Evolutionary conservation across 1,140 invertebrate species (phyloP).

Genomic region (Temnothorax nylanderi): DNA sequence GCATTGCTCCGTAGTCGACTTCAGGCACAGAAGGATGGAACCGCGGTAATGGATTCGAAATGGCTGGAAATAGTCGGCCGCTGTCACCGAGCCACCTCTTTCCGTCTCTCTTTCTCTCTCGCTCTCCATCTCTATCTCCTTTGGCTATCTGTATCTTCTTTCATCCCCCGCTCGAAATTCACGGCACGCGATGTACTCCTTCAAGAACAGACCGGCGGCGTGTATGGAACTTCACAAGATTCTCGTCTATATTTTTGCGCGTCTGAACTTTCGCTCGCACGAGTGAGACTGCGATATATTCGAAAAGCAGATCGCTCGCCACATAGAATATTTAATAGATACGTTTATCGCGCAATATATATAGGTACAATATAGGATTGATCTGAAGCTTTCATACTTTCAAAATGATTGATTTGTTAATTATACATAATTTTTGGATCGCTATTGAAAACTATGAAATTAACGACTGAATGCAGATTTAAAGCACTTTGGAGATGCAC

Average conservation of each 20-base stretch:
- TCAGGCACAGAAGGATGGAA: slow-evolving; percentile 76
- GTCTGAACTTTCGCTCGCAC: slow-evolving; percentile 23
- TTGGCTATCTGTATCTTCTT: slow-evolving; percentile 18
- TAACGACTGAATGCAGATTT: not conserved
- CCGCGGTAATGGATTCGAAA: slow-evolving; percentile 77
- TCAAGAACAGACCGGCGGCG: slow-evolving; percentile 24
- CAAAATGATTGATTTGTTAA: not conserved
- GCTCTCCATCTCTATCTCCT: not conserved
- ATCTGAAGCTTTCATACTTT: not conserved
- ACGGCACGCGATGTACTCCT: slow-evolving; percentile 50
- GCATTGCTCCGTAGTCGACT: slow-evolving; percentile 78
- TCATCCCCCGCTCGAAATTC: slow-evolving; percentile 33
- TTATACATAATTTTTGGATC: not conserved
- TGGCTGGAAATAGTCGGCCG: slow-evolving; percentile 75
- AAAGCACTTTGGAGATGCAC: slow-evolving; percentile 2
- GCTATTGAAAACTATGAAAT: not conserved
- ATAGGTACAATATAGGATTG: not conserved
- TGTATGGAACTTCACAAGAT: slow-evolving; percentile 39
- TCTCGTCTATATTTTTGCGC: slow-evolving; percentile 34
- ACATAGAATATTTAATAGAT: not conserved
- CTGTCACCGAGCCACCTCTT: slow-evolving; percentile 65
- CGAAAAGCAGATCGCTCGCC: not conserved
- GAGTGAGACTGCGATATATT: not conserved
- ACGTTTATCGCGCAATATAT: not conserved
- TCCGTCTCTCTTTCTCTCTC: not conserved